Conservation (phyloP, 2,888 invertebrate genomes). For the Volucella inanis region DNA sequence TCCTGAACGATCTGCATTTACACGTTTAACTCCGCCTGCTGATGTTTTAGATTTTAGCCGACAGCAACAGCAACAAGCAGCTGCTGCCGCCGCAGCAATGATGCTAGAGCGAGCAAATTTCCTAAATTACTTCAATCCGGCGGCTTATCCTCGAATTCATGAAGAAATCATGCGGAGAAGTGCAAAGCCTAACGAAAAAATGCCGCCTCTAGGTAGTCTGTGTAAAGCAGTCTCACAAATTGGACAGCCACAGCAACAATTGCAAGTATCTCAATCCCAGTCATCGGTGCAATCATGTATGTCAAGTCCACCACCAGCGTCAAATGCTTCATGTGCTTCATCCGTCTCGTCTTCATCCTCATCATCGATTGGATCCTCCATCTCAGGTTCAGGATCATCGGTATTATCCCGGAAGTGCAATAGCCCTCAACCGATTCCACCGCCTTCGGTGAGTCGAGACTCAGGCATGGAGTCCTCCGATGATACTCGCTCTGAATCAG, state of each 20-base stretch:
- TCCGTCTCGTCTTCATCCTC: slow-evolving; percentile 77
- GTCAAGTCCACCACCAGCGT: slow-evolving; percentile 75
- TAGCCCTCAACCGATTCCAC: slow-evolving; percentile 82
- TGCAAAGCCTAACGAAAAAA: slow-evolving; percentile 78
- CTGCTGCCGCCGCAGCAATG: slow-evolving; percentile 81
- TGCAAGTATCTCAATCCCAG: slow-evolving; percentile 76
- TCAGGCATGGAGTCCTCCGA: slow-evolving; percentile 83
- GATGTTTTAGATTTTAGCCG: slow-evolving; percentile 82
- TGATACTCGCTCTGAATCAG: slow-evolving; percentile 82
- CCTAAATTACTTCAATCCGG: slow-evolving; percentile 82
- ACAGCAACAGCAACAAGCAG: slow-evolving; percentile 78
- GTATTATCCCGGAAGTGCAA: slow-evolving; percentile 76
- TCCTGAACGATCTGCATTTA: slow-evolving; percentile 80
- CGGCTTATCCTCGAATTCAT: slow-evolving; percentile 82
- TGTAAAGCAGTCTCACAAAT: slow-evolving; percentile 89
- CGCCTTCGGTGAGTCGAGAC: slow-evolving; percentile 82
- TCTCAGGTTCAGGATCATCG: slow-evolving; percentile 76
- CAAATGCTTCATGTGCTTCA: slow-evolving; percentile 73
- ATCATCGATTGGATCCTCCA: slow-evolving; percentile 78
- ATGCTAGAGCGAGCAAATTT: slow-evolving; percentile 82
- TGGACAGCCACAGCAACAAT: slow-evolving; percentile 82
- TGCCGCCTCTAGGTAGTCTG: slow-evolving; percentile 87
- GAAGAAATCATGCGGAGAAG: slow-evolving; percentile 82
- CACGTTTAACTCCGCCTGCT: slow-evolving; percentile 77
- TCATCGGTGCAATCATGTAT: slow-evolving; percentile 76